phyloP scores from a whole-genome alignment of 2,113 vertebrate species.

The Phylloscopus trochilus region DNA sequence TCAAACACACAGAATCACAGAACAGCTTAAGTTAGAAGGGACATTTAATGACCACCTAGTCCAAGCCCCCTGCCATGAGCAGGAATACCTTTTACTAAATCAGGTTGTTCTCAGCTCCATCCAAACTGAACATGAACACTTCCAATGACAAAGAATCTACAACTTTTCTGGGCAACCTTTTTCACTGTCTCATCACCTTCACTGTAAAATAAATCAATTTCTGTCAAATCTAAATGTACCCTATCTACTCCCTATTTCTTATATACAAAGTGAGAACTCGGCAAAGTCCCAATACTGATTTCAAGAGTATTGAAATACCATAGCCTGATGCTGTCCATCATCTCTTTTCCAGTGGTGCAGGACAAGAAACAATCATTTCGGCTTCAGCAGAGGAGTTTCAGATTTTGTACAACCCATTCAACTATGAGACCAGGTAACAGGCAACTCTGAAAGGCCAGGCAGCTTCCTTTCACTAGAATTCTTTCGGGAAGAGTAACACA shows the following conservation, averaged over 20 bases:
- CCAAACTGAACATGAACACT: not conserved
- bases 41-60: not conserved
- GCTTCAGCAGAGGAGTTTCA: not conserved
- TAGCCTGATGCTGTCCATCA: not conserved
- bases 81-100: not conserved
- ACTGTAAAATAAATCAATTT: not conserved
- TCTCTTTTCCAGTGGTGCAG: not conserved
- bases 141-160: not conserved
- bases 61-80: not conserved
- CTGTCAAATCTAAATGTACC: not conserved
- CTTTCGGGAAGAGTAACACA: not conserved
- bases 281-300: not conserved
- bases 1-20: not conserved
- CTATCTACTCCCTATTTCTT: not conserved
- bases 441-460: not conserved
- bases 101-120: not conserved
- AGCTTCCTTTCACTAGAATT: not conserved
- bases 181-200: not conserved
- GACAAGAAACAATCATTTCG: not conserved
- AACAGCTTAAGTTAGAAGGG: not conserved
- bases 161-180: not conserved
- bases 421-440: not conserved
- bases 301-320: not conserved
- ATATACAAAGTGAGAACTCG: not conserved
- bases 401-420: not conserved